Evolutionary conservation across 2,797 vertebrate genomes (phyloP), one percentile per base, ranked within the genome.

Genomic region (Hoplostethus atlanticus): DNA sequence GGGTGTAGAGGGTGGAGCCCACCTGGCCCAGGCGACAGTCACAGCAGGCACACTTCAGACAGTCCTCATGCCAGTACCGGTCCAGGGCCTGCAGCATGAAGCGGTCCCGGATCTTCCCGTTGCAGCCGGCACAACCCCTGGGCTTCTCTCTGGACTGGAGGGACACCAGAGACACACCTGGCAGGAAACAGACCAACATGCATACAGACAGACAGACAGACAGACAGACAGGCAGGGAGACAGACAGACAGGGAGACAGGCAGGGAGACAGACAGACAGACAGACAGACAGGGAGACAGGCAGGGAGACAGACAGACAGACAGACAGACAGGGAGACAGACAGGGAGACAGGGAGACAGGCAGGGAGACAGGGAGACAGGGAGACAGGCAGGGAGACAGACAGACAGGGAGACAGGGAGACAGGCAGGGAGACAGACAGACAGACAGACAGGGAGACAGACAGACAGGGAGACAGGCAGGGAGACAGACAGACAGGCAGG

Each of bases 51-150:
- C 98, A 99, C 91, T 99, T 99, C 80, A 99, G 96, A 42, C 98
- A 99, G 93, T 98, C 98, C 82, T 99, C 98, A 30, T 99, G 98
- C 98, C 98, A 99, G 89, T 96, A 99, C 87, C 98, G 95, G 95
- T 99, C 98, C 92, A 99, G 85, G 0, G 98, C 98, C 95, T 99
- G 98, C 86, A 99, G 95, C 94, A 99, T 96, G 93, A 98, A 99
- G 64, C 97, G 96, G 95, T 99, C 98, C 86, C 97, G 96, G 94
- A 99, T 99, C 93, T 96, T 98, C 13, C 97, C 95, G 85, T 99
- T 97, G 85, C 98, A 99, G 86, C 98, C 98, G 0, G 98, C 98
- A 0, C 98, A 99, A 87, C 97, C 97, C 89, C 97, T 95, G 86
- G 97, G 96, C 91, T 98, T 98, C 86, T 97, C 97, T 83, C 98